Percentiles rank a stretch among this genome's conserved stretches.
These are phyloP conservation scores for Tethea ocularis DNA, from an alignment of 2,888 invertebrate genomes.

Conservation along the genomic window DNA sequence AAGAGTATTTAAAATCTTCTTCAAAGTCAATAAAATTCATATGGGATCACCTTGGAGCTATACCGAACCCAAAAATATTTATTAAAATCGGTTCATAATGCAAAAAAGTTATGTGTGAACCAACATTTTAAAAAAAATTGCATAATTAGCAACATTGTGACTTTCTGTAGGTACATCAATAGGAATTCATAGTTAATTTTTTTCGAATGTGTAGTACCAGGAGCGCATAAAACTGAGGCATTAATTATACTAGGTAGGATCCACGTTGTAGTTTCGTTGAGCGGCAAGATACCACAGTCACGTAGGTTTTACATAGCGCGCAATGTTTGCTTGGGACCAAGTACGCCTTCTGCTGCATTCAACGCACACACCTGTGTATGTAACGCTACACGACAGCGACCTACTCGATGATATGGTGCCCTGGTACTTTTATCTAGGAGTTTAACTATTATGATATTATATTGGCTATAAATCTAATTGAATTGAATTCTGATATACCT, in stretches of 20 bases:
- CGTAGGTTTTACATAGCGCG: constrained; percentile 33
- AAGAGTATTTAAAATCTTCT: too few relatives aligned
- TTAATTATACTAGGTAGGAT: neutral
- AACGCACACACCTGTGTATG: neutral
- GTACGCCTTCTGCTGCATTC: constrained; percentile 12
- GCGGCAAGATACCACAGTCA: constrained; percentile 28
- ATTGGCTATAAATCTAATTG: too few relatives aligned
- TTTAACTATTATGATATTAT: neutral
- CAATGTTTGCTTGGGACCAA: constrained; percentile 38
- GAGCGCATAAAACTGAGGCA: neutral
- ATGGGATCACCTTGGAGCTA: too few relatives aligned
- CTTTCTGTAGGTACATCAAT: neutral
- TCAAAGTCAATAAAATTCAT: too few relatives aligned
- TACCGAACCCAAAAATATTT: too few relatives aligned
- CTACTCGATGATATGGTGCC: constrained; percentile 36
- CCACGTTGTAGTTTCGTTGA: constrained; percentile 38
- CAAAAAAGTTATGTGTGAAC: too few relatives aligned
- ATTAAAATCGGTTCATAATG: too few relatives aligned
- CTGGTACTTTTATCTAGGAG: constrained; percentile 46
- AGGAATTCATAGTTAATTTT: neutral
- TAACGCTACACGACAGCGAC: constrained; percentile 23
- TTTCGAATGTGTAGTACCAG: neutral
- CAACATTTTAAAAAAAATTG: too few relatives aligned
- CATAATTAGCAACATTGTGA: neutral
- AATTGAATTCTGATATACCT: too few relatives aligned